Percentiles rank a stretch among this genome's conserved stretches.
These are phyloP conservation scores for Drosophila lacteicornis DNA, from an alignment of 1,140 invertebrate species.

Conservation along the genomic window DNA sequence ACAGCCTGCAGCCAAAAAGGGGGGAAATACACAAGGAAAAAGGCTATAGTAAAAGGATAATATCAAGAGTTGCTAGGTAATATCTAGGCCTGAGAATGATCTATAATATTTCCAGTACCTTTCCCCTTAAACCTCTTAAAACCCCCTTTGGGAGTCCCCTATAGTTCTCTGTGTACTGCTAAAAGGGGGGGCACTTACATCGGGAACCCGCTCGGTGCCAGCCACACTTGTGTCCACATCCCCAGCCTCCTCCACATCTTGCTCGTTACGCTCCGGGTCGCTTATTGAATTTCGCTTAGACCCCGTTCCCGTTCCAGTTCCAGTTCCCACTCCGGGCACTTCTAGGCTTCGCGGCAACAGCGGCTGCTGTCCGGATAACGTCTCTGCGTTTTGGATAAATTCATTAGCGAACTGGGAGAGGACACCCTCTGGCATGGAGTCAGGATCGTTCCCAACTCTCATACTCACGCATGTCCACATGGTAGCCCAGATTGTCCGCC, in stretches of 20 bases:
- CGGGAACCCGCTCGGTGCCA: constrained; percentile 31
- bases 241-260: constrained; percentile 12
- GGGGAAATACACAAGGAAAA: constrained; percentile 10
- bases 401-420: constrained; percentile 22
- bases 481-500: constrained; percentile 74
- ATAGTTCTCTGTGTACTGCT: background rate
- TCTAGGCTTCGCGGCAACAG: constrained; percentile 63
- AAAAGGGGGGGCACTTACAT: constrained; percentile 19
- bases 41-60: too few relatives aligned
- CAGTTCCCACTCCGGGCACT: constrained; percentile 37
- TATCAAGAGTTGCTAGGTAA: background rate
- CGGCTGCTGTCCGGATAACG: constrained; percentile 63
- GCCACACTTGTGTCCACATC: constrained; percentile 36
- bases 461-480: constrained; percentile 70
- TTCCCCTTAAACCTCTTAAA: background rate
- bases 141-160: background rate
- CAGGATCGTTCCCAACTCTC: too few relatives aligned
- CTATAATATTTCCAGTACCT: background rate
- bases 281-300: constrained; percentile 72
- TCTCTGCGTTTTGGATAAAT: constrained; percentile 64
- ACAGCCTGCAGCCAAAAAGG: constrained; percentile 53
- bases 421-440: background rate
- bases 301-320: constrained; percentile 1
- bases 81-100: background rate
- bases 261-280: constrained; percentile 63